These are phyloP conservation scores for Tetramorium alpestre DNA, from an alignment of 1,140 invertebrate species.

Conservation along the genomic window DNA sequence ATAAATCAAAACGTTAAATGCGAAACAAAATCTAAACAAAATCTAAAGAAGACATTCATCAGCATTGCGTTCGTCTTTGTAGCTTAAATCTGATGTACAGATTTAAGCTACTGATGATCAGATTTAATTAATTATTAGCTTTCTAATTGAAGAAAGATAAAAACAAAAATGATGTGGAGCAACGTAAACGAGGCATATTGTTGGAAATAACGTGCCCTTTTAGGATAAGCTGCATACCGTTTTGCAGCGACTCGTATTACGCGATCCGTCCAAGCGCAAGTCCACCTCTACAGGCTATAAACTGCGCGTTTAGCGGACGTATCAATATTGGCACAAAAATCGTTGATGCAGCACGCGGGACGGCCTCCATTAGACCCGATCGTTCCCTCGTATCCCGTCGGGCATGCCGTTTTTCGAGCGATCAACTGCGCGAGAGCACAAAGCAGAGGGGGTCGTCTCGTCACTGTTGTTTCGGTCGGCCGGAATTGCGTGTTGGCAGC, in stretches of 20 bases:
- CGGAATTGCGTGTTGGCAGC: conserved; percentile 58
- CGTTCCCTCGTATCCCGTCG: conserved; percentile 42
- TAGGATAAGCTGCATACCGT: neutral
- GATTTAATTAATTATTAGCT: neutral
- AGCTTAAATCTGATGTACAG: neutral
- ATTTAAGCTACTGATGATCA: neutral
- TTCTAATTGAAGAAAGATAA: neutral
- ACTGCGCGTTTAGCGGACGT: conserved; percentile 48
- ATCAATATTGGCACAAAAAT: conserved; percentile 61
- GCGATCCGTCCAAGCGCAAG: conserved; percentile 1
- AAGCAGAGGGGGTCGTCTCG: neutral
- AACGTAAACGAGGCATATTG: neutral
- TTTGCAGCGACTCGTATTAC: conserved; percentile 1
- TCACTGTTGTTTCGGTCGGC: conserved; percentile 56
- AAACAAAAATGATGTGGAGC: neutral
- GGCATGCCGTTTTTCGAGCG: conserved; percentile 59
- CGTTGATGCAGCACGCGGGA: conserved; percentile 28
- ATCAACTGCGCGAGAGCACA: neutral
- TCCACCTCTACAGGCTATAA: conserved; percentile 11
- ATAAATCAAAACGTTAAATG: neutral
- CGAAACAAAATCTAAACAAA: no score
- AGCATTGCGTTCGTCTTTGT: neutral
- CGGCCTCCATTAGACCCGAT: conserved; percentile 33
- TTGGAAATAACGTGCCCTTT: neutral
- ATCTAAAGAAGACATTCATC: neutral